Base-by-base conservation (phyloP, 1,140 invertebrate genomes). In the Arctopsyche grandis region DNA sequence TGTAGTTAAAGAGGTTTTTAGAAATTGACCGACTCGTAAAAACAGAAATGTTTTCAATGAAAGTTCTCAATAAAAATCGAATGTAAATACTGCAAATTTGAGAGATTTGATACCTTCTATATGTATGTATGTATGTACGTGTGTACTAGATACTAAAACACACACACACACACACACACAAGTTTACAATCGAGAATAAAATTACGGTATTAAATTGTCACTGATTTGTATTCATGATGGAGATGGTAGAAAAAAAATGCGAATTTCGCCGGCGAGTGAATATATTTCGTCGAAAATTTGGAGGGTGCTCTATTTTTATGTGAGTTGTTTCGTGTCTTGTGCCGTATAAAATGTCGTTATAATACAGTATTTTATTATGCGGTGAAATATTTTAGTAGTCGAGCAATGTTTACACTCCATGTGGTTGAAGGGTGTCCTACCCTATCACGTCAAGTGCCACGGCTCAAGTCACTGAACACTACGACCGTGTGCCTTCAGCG, bases 361-460 rank as follows among this genome's bases (percentile, higher is more conserved):
- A 71, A 48, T 71, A 48, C 69, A 71, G 38, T 71, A 46, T 71
- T 71, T 71, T 71, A 71, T 71, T 71, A 46, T 71, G 43, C 44
- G 69, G 16, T 48, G 63, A 46, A 46, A 48, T 71, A 48, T 71
- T 71, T 71, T 71, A 71, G 44, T 46, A 71, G 38, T 46, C 38
- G 44, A 16, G 24, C 22, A 71, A 48, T 71, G 69, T 71, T 71
- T 71, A 71, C 69, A 71, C 69, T 71, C 69, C 69, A 71, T 71
- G 69, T 44, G 69, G 69, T 19, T 71, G 69, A 71, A 71, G 69
- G 44, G 38, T 71, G 69, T 71, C 69, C 69, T 71, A 46, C 44
- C 44, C 69, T 44, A 71, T 71, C 69, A 71, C 21, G 69, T 71
- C 69, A 71, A 71, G 69, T 71, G 69, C 44, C 44, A 71, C 12